Base-by-base conservation (phyloP, 1,140 invertebrate species). In the Camponotus pennsylvanicus region DNA sequence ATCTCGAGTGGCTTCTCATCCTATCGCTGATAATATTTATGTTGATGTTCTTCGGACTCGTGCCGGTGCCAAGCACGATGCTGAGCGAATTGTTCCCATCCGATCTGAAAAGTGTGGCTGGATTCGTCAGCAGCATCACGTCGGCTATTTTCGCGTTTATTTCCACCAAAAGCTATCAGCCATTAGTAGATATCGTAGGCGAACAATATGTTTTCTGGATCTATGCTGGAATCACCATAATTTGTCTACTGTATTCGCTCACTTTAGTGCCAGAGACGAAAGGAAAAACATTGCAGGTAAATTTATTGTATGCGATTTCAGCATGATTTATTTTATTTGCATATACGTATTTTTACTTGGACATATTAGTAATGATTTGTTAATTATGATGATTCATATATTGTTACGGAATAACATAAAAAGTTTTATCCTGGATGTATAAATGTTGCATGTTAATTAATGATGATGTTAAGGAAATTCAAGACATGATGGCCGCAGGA, bases 211-310 rank as follows among this genome's bases (percentile, higher is more conserved):
- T 97, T 57, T 98, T 97, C 94, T 97, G 96, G 95, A 93, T 97
- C 13, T 98, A 98, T 93, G 95, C 97, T 0, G 93, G 96, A 9
- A 96, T 97, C 88, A 97, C 97, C 37, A 89, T 97, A 0, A 63
- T 97, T 3, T 96, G 97, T 8, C 91, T 97, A 1, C 77, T 97
- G 21, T 98, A 97, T 91, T 96, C 97, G 64, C 94, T 97, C 34
- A 93, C 96, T 4, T 95, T 96, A 61, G 95, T 98, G 32, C 97
- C 98, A 0, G 98, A 98, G 94, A 98, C 98, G 0, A 98, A 98
- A 94, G 97, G 97, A 13, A 98, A 97, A 92, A 97, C 97, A 0
- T 96, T 98, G 0, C 92, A 92, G 64, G 91, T 89, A 92, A 86
- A 83, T 92, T 42, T 85, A 88, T 45, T 0, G 0, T 11, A 8